These are phyloP conservation scores for Adelphocoris suturalis DNA, from an alignment of 2,888 invertebrate species.

Conservation along the genomic window DNA sequence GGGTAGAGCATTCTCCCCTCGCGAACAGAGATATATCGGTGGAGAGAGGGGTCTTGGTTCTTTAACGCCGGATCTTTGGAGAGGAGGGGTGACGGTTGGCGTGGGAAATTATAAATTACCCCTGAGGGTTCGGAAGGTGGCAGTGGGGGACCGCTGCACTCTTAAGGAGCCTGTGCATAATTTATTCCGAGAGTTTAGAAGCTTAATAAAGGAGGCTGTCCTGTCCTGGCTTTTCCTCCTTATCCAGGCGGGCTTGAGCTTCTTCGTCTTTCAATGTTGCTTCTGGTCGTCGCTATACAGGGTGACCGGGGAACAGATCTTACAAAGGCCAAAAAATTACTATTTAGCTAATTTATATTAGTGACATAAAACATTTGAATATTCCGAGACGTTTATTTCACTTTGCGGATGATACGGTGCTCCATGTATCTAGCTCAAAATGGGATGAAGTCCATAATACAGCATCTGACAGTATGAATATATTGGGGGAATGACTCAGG, in stretches of 20 bases:
- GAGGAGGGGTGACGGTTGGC: not conserved
- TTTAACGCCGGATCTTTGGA: slow-evolving; percentile 10
- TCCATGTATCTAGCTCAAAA: no score
- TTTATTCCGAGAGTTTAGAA: slow-evolving; percentile 60
- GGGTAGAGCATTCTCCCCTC: not conserved
- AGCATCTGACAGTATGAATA: no score
- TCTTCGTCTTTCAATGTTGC: no score
- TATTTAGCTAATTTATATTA: no score
- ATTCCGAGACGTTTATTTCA: no score
- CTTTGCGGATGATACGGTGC: no score
- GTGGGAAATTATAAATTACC: slow-evolving; percentile 62
- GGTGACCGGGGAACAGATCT: no score
- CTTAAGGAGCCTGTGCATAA: slow-evolving; percentile 58
- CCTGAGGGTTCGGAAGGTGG: slow-evolving; percentile 38
- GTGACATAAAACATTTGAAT: no score
- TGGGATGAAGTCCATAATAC: no score
- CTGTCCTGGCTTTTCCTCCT: not conserved
- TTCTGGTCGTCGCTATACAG: no score
- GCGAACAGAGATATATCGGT: slow-evolving; percentile 47
- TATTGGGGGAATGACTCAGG: no score
- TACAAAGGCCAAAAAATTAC: no score
- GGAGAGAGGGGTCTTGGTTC: not conserved
- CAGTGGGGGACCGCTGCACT: slow-evolving; percentile 32
- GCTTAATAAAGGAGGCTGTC: slow-evolving; percentile 63
- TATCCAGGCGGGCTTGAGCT: not conserved